These are phyloP conservation scores for Delichon dasypus DNA, from an alignment of 2,797 vertebrate species.

Conservation along the genomic window DNA sequence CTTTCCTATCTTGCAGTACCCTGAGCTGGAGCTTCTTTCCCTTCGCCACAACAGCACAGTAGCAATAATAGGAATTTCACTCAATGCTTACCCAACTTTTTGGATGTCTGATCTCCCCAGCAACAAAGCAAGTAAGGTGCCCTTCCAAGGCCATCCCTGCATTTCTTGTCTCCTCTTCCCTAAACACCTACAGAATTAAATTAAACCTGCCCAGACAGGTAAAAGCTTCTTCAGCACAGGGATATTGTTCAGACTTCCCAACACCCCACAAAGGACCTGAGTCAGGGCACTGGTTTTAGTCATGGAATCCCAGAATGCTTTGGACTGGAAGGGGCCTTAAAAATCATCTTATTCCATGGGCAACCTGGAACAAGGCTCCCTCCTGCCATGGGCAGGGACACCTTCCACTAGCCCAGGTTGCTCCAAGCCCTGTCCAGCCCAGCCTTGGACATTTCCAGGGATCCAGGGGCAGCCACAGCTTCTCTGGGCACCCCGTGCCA, in stretches of 20 bases:
- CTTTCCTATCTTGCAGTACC: too few species aligned
- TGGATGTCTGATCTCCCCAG: background rate
- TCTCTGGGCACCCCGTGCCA: background rate
- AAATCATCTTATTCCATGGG: background rate
- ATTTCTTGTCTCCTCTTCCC: background rate
- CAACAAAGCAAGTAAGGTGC: background rate
- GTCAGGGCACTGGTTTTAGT: background rate
- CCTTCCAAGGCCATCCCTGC: background rate
- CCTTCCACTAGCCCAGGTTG: fast-evolving
- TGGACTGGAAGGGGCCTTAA: background rate
- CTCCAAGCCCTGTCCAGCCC: fast-evolving
- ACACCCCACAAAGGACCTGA: background rate
- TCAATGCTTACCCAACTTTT: background rate
- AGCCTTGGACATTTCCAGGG: background rate
- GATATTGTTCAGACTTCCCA: background rate
- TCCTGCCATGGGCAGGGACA: background rate
- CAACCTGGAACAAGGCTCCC: background rate
- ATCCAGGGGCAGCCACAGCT: background rate
- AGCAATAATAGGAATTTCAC: fast-evolving
- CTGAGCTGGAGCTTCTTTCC: background rate
- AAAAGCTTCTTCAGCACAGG: background rate
- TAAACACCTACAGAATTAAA: background rate
- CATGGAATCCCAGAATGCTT: background rate
- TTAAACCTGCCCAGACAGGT: background rate
- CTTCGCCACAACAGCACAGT: background rate